These are phyloP conservation scores for Microplitis mediator DNA, from an alignment of 1,140 invertebrate species.

Conservation along the genomic window DNA sequence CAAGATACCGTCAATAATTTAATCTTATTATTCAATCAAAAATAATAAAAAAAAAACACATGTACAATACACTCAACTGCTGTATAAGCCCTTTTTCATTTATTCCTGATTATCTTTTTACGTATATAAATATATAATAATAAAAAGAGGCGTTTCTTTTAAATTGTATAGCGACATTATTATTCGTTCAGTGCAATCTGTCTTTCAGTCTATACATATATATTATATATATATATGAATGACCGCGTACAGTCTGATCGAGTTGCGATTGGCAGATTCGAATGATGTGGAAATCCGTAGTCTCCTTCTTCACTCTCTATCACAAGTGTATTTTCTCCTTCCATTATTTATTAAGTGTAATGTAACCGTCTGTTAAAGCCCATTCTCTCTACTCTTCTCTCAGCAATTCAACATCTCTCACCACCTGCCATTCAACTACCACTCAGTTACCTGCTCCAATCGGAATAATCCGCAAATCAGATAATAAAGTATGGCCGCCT, in stretches of 20 bases:
- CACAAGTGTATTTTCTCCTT: constrained; percentile 12
- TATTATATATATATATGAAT: neutral
- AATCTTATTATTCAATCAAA: no score
- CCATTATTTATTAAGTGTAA: neutral
- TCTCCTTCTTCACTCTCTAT: constrained; percentile 16
- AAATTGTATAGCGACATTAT: neutral
- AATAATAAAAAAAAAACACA: no score
- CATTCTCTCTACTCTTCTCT: neutral
- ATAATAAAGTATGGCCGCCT: constrained; percentile 11
- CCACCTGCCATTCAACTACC: neutral
- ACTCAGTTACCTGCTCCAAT: neutral
- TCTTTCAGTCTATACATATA: constrained; percentile 6
- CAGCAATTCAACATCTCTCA: neutral
- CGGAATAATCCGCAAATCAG: neutral
- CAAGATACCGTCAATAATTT: no score
- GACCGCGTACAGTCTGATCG: neutral
- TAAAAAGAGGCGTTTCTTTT: neutral
- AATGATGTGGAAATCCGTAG: constrained; percentile 40
- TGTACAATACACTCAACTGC: no score
- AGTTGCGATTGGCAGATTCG: constrained; percentile 41
- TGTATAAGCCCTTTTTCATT: no score
- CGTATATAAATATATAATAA: neutral
- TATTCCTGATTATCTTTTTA: no score
- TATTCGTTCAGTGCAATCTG: constrained; percentile 30
- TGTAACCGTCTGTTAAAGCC: neutral